phyloP scores from a whole-genome alignment of 2,797 vertebrate genomes.

The Octomys mimax region DNA sequence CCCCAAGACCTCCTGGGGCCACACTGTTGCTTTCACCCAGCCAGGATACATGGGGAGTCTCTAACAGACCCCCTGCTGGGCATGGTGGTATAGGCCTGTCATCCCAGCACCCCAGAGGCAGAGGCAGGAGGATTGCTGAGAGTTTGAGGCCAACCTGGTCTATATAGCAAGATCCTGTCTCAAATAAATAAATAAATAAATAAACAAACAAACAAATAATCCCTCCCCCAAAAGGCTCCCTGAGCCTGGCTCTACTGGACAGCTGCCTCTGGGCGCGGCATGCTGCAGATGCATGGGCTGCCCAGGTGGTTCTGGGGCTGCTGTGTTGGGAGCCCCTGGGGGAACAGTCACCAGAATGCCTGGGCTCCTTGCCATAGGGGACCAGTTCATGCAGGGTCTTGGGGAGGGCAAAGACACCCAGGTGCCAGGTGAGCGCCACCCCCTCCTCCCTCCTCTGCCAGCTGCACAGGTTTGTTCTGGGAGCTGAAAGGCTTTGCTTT shows the following conservation, averaged over 20 bases:
- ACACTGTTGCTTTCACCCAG: neutral
- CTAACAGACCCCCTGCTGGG: neutral
- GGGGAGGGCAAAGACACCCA: neutral
- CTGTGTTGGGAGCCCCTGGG: neutral
- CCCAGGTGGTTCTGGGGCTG: neutral
- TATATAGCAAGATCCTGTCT: neutral
- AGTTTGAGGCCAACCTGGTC: neutral
- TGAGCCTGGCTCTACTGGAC: neutral
- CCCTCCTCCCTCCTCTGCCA: neutral
- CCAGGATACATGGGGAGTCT: neutral
- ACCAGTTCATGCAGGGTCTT: neutral
- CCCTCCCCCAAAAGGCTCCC: neutral
- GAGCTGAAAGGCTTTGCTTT: neutral
- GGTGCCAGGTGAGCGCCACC: neutral
- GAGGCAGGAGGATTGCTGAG: neutral
- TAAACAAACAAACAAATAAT: neutral
- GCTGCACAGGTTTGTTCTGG: neutral
- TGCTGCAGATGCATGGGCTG: neutral
- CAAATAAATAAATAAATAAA: neutral
- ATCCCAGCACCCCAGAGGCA: neutral
- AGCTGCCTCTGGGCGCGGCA: neutral
- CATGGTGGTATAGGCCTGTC: neutral
- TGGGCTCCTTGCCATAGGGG: neutral
- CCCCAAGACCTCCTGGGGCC: fast-evolving
- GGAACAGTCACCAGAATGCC: fast-evolving